Percentiles rank a stretch among this genome's conserved stretches.
These are phyloP conservation scores for Drosophila pseudoananassae DNA, from an alignment of 1,140 invertebrate species.

Conservation along the genomic window DNA sequence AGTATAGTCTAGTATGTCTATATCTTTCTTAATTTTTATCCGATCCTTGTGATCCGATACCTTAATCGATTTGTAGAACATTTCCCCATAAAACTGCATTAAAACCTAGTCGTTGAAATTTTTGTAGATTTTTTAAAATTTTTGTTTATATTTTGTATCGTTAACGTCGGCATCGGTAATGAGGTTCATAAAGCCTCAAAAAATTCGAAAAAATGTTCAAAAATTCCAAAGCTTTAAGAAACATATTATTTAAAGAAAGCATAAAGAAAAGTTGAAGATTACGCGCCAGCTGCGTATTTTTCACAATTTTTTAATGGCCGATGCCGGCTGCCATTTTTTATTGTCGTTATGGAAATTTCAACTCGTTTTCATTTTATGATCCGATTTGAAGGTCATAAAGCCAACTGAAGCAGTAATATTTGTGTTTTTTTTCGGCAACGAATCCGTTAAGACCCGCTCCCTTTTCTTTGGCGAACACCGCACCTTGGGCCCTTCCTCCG, in stretches of 20 bases:
- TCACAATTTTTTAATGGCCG: slow-evolving; percentile 21
- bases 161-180: no score
- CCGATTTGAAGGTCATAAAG: slow-evolving; percentile 46
- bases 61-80: no score
- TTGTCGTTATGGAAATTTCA: slow-evolving; percentile 36
- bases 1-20: no score
- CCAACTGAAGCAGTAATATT: slow-evolving; percentile 20
- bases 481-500: neutral
- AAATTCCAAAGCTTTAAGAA: neutral
- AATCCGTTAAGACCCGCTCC: slow-evolving; percentile 32
- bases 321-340: slow-evolving; percentile 3
- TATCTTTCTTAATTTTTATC: no score
- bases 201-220: no score
- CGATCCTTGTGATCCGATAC: no score
- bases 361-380: slow-evolving; percentile 47
- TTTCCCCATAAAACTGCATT: no score
- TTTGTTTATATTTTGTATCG: no score
- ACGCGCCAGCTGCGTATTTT: slow-evolving; percentile 6
- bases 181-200: no score
- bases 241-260: neutral
- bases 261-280: neutral
- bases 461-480: neutral
- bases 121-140: no score
- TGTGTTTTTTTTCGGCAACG: slow-evolving; percentile 14
- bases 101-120: no score